Percentiles rank a stretch among this genome's conserved stretches.
Evolutionary conservation across 2,113 vertebrate species (phyloP).

Genomic region (Thunnus maccoyii): DNA sequence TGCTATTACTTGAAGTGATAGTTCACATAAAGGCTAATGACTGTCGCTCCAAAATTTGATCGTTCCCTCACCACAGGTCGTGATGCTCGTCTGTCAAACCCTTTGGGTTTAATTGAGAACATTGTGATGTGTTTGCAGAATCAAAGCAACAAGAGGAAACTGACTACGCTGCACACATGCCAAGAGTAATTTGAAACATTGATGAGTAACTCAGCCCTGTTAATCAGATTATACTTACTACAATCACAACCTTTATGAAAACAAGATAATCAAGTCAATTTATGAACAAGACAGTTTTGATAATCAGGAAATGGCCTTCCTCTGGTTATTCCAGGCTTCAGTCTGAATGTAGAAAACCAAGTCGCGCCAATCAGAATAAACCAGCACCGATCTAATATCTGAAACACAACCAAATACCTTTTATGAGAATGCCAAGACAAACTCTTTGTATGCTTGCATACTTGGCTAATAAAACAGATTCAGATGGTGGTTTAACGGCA

Average conservation of each 20-base stretch:
- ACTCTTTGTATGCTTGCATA: too few relatives aligned
- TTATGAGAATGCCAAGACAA: too few relatives aligned
- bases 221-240: constrained; percentile 45
- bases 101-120: background rate
- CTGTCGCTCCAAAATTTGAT: background rate
- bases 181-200: constrained; percentile 35
- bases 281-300: constrained; percentile 54
- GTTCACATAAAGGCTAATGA: background rate
- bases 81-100: background rate
- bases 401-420: too few relatives aligned
- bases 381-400: too few relatives aligned
- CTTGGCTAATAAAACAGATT: too few relatives aligned
- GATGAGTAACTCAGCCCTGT: constrained; percentile 4
- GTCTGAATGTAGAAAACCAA: background rate
- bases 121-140: background rate
- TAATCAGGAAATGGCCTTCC: constrained; percentile 25
- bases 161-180: constrained; percentile 7
- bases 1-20: background rate
- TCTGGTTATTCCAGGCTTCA: background rate
- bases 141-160: constrained; percentile 19
- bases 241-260: constrained; percentile 55
- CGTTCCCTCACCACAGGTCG: background rate
- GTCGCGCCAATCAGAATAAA: background rate
- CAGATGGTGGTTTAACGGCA: too few relatives aligned
- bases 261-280: constrained; percentile 56